These are phyloP conservation scores for Varanus komodoensis DNA, from an alignment of 2,113 vertebrate species.

Conservation along the genomic window DNA sequence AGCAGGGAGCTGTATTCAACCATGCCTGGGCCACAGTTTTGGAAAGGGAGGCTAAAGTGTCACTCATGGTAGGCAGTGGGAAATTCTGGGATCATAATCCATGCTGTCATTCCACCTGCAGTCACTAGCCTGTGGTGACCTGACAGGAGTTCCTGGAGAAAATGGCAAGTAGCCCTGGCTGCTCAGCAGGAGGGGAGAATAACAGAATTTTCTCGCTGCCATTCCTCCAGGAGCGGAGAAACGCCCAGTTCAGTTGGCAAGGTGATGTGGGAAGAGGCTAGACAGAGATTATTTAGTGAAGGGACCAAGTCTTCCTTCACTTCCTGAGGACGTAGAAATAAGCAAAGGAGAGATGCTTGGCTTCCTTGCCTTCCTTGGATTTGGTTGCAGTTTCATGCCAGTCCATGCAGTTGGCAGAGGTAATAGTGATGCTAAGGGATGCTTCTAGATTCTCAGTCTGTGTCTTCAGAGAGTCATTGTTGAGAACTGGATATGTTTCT, in stretches of 20 bases:
- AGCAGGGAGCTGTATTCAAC: not conserved
- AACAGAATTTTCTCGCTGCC: not conserved
- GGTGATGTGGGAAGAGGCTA: not conserved
- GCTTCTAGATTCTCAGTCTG: not conserved
- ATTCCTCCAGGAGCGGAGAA: not conserved
- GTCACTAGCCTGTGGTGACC: constrained; percentile 16
- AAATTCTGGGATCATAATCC: not conserved
- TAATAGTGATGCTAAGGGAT: not conserved
- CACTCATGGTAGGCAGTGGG: not conserved
- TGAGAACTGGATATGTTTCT: not conserved
- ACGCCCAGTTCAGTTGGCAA: not conserved
- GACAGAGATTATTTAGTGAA: constrained; percentile 21
- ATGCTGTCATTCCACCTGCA: not conserved
- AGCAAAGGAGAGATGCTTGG: not conserved
- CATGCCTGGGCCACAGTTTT: not conserved
- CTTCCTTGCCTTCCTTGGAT: not conserved
- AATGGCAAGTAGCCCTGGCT: not conserved
- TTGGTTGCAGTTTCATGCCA: not conserved
- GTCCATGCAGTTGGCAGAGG: not conserved
- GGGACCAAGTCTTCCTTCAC: not conserved
- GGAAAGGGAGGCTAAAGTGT: not conserved
- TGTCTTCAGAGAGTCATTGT: not conserved
- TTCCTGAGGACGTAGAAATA: not conserved
- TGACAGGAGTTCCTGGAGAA: not conserved
- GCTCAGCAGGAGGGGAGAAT: not conserved